A percentile compares a stretch with the other conserved stretches of the same genome.
Conservation (phyloP, 2,888 invertebrate genomes). For the Steromphala cineraria region DNA sequence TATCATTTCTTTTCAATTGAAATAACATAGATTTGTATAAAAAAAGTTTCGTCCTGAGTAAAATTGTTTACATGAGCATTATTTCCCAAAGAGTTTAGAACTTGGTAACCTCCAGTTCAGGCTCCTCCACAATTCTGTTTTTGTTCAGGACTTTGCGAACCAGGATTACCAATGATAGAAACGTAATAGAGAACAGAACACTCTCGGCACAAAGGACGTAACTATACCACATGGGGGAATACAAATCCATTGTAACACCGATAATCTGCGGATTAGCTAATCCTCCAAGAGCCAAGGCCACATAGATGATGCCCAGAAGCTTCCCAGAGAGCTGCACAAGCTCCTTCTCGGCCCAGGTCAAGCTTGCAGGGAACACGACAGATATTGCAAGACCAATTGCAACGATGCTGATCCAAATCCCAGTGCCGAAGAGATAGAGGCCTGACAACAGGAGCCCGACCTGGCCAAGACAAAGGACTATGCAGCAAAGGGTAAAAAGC, state of each 20-base stretch:
- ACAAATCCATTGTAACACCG: slow-evolving; percentile 47
- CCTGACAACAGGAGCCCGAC: slow-evolving; percentile 32
- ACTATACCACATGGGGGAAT: slow-evolving; percentile 41
- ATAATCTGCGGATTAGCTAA: slow-evolving; percentile 49
- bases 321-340: slow-evolving; percentile 46
- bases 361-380: slow-evolving; percentile 46
- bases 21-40: no score
- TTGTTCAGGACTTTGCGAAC: not conserved
- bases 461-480: slow-evolving; percentile 14
- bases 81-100: no score
- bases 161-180: not conserved
- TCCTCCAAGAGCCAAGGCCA: slow-evolving; percentile 38
- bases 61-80: no score
- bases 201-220: slow-evolving; percentile 40
- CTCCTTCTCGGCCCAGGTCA: slow-evolving; percentile 52
- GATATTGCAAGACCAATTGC: slow-evolving; percentile 48
- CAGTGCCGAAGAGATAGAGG: slow-evolving; percentile 14
- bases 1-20: no score
- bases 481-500: slow-evolving; percentile 29
- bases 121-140: not conserved
- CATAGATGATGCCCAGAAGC: slow-evolving; percentile 44
- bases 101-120: no score
- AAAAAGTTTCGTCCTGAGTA: no score
- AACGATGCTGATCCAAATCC: slow-evolving; percentile 45
- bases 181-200: not conserved